These are phyloP conservation scores for Neosilurus hyrtlii DNA, from an alignment of 2,797 vertebrate species.

Conservation along the genomic window DNA sequence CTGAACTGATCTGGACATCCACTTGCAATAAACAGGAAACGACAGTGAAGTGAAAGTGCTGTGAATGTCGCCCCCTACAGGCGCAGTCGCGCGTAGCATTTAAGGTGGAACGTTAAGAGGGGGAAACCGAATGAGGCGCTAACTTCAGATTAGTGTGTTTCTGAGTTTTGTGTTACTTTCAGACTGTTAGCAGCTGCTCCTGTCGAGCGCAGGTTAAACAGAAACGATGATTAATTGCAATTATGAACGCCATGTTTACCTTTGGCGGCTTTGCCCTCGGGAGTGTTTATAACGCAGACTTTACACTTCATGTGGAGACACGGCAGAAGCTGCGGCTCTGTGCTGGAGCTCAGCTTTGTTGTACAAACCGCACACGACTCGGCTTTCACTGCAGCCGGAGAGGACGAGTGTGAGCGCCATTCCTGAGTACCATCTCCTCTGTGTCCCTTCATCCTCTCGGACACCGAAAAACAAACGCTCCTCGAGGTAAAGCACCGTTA, in stretches of 20 bases:
- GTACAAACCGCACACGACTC: slow-evolving; percentile 37
- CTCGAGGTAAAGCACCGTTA: neutral
- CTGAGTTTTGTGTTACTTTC: too few relatives aligned
- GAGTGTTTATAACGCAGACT: slow-evolving; percentile 32
- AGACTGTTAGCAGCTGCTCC: neutral
- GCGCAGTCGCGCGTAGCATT: too few relatives aligned
- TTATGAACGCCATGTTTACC: slow-evolving; percentile 29
- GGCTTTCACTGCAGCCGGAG: neutral
- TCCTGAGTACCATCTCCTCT: neutral
- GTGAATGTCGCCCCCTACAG: too few relatives aligned
- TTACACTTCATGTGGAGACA: slow-evolving; percentile 57
- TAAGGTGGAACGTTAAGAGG: too few relatives aligned
- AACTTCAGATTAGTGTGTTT: too few relatives aligned
- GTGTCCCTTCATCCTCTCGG: neutral
- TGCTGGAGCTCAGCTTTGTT: slow-evolving; percentile 9
- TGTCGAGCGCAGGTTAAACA: neutral
- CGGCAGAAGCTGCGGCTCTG: slow-evolving; percentile 52
- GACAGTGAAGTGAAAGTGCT: too few relatives aligned
- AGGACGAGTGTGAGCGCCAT: neutral
- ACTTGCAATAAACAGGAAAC: too few relatives aligned
- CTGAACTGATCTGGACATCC: too few relatives aligned
- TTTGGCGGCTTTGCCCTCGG: slow-evolving; percentile 14
- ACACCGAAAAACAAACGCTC: too few relatives aligned
- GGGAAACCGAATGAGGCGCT: too few relatives aligned
- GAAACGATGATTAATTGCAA: neutral